Conservation (phyloP, 1,140 invertebrate genomes). For the Halictus rubicundus region DNA sequence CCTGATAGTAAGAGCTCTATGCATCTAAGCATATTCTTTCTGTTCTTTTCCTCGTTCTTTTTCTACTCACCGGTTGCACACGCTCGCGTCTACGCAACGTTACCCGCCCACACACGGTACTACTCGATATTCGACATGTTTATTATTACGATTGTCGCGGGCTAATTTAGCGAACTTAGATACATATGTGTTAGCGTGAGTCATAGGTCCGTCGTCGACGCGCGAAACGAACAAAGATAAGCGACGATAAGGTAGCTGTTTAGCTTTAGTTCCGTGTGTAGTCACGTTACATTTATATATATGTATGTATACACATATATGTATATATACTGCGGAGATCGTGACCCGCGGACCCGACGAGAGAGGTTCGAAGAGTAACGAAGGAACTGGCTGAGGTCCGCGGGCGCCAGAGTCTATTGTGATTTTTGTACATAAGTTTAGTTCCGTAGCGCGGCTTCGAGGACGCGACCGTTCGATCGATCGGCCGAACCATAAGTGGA, state of each 20-base stretch:
- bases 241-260: background rate
- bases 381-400: background rate
- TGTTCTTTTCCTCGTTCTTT: background rate
- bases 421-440: constrained; percentile 64
- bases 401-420: constrained; percentile 38
- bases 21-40: background rate
- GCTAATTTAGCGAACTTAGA: constrained; percentile 12
- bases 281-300: constrained; percentile 39
- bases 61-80: background rate
- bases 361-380: constrained; percentile 34
- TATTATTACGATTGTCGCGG: constrained; percentile 4
- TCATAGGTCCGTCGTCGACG: constrained; percentile 16
- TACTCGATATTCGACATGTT: constrained; percentile 22
- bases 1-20: too few species aligned
- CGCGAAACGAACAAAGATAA: constrained; percentile 27
- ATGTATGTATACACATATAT: too few species aligned
- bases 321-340: background rate
- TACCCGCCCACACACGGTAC: constrained; percentile 16
- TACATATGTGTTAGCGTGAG: constrained; percentile 14
- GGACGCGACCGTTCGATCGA: constrained; percentile 23
- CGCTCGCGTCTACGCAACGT: constrained; percentile 16
- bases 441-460: constrained; percentile 36
- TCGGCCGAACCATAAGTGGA: constrained; percentile 4
- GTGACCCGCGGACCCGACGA: constrained; percentile 40
- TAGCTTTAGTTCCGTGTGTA: constrained; percentile 32